phyloP scores from a whole-genome alignment of 1,140 invertebrate species.

The Scaptomyza pallida region DNA sequence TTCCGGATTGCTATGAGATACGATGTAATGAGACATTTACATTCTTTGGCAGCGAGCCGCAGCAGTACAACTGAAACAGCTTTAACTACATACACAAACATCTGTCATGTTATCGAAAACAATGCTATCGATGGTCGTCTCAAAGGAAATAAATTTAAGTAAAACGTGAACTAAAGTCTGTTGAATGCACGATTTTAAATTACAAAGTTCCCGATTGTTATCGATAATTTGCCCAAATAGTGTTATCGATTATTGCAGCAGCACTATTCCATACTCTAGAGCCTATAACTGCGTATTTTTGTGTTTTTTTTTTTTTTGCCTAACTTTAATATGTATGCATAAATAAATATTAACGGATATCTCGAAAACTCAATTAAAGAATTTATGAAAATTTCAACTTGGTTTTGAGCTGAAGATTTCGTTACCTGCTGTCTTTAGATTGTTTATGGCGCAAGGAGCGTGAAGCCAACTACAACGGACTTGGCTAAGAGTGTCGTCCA shows the following conservation, averaged over 20 bases:
- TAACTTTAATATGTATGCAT: constrained; percentile 50
- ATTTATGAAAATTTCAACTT: constrained; percentile 18
- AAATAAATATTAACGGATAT: constrained; percentile 49
- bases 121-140: constrained; percentile 2
- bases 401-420: not conserved
- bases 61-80: constrained; percentile 44
- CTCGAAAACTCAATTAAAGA: constrained; percentile 9
- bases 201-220: not conserved
- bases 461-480: not conserved
- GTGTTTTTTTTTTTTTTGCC: constrained; percentile 32
- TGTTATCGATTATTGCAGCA: constrained; percentile 1
- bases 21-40: constrained; percentile 81
- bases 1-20: constrained; percentile 79
- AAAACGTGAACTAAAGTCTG: too few species aligned
- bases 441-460: not conserved
- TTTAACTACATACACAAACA: not conserved
- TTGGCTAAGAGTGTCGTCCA: constrained; percentile 25
- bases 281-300: constrained; percentile 3
- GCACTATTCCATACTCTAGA: not conserved
- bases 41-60: constrained; percentile 69
- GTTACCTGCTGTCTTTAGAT: constrained; percentile 5
- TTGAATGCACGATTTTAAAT: too few species aligned
- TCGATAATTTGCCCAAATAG: not conserved
- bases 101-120: constrained; percentile 13
- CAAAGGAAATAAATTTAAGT: not conserved